Evolutionary conservation across 2,888 invertebrate genomes (phyloP).

Genomic region (Furcula furcula): DNA sequence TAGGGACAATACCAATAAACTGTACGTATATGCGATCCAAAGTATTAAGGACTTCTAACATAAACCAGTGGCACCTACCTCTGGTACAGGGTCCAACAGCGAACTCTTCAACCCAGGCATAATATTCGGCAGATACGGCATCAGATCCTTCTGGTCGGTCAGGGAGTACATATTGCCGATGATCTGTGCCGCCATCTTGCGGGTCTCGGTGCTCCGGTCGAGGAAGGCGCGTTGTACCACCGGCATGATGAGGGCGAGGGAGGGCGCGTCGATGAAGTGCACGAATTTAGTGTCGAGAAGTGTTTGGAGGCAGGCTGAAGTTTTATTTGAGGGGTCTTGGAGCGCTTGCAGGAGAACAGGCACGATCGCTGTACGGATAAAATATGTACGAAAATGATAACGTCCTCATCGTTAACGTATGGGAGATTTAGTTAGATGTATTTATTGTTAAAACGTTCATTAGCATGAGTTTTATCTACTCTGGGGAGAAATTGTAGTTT

Average conservation of each 20-base stretch:
- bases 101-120: conserved; percentile 98
- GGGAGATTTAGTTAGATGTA: too few species aligned
- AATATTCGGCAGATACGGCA: conserved; percentile 97
- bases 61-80: too few species aligned
- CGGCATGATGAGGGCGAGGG: conserved; percentile 99
- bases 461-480: too few species aligned
- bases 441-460: too few species aligned
- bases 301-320: conserved; percentile 95
- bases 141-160: conserved; percentile 98
- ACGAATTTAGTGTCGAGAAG: conserved; percentile 98
- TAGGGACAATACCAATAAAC: too few species aligned
- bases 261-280: conserved; percentile 99
- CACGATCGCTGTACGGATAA: conserved; percentile 85
- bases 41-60: too few species aligned
- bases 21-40: too few species aligned
- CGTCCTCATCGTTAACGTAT: background rate
- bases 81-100: conserved; percentile 98
- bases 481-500: background rate
- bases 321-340: conserved; percentile 98
- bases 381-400: background rate
- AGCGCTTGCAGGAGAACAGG: conserved; percentile 93
- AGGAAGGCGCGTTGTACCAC: conserved; percentile 98
- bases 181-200: conserved; percentile 99
- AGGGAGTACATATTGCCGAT: conserved; percentile 99
- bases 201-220: conserved; percentile 98